Conservation (phyloP, 2,113 vertebrate genomes). For the Hymenochirus boettgeri region DNA sequence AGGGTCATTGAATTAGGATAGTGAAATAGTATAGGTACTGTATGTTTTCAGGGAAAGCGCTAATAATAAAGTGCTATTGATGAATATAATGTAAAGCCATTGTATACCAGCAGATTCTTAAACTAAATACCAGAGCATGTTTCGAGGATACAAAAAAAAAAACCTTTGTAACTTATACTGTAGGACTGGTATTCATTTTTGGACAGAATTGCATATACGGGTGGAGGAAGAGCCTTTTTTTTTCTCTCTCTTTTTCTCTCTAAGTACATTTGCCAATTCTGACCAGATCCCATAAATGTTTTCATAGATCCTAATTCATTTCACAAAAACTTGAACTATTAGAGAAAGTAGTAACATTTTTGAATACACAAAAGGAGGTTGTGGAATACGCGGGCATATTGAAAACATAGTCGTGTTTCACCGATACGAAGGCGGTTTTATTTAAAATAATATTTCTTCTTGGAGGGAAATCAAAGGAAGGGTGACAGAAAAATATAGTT, state of each 20-base stretch:
- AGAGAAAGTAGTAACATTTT: not conserved
- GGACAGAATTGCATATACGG: not conserved
- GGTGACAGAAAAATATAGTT: slow-evolving; percentile 9
- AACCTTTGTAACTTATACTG: slow-evolving; percentile 40
- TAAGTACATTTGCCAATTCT: not conserved
- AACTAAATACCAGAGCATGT: slow-evolving; percentile 42
- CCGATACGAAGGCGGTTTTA: not conserved
- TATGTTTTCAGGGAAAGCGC: slow-evolving; percentile 46
- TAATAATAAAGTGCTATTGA: slow-evolving; percentile 48
- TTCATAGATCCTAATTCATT: not conserved
- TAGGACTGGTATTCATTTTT: not conserved
- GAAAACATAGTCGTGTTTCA: not conserved
- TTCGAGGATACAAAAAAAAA: slow-evolving; percentile 28
- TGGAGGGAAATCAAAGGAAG: not conserved
- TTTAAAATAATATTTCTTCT: not conserved
- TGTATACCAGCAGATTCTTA: slow-evolving; percentile 48
- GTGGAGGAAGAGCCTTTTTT: not conserved
- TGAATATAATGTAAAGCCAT: slow-evolving; percentile 46
- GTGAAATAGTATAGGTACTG: slow-evolving; percentile 42
- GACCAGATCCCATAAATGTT: not conserved
- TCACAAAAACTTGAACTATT: not conserved
- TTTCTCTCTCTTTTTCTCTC: not conserved
- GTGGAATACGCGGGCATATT: not conserved
- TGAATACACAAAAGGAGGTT: not conserved
- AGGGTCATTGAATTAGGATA: slow-evolving; percentile 29